phyloP scores from a whole-genome alignment of 2,888 invertebrate genomes.

The Agonopterix heracliana region DNA sequence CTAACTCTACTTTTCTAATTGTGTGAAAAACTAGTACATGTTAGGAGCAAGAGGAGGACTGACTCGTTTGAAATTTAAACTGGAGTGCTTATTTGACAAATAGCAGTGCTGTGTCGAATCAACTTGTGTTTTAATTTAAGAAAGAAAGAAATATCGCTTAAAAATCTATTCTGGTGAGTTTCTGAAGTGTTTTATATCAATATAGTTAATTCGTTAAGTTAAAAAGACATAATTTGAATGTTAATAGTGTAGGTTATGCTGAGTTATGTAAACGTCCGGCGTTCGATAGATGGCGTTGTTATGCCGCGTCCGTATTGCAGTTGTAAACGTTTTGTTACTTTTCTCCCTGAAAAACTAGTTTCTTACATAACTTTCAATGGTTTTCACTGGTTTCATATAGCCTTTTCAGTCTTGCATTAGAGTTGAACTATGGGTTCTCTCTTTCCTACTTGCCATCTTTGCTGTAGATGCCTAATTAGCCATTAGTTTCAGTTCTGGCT shows the following conservation, averaged over 20 bases:
- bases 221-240: too few species aligned
- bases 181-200: background rate
- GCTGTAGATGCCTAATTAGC: too few species aligned
- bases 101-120: slow-evolving; percentile 6
- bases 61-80: background rate
- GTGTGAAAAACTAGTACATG: background rate
- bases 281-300: slow-evolving; percentile 54
- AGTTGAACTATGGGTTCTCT: too few species aligned
- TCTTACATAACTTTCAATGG: slow-evolving; percentile 33
- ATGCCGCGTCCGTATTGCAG: slow-evolving; percentile 58
- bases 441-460: too few species aligned
- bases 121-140: slow-evolving; percentile 3
- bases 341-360: slow-evolving; percentile 22
- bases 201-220: background rate
- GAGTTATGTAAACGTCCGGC: slow-evolving; percentile 1
- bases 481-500: background rate
- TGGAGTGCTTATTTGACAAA: background rate
- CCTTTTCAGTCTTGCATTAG: too few species aligned
- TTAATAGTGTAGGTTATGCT: background rate
- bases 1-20: slow-evolving; percentile 16
- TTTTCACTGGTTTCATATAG: background rate
- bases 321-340: slow-evolving; percentile 43
- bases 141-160: background rate
- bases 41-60: background rate
- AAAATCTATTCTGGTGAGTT: slow-evolving; percentile 11